These are phyloP conservation scores for Maccullochella peelii DNA, from an alignment of 2,113 vertebrate species.

Conservation along the genomic window DNA sequence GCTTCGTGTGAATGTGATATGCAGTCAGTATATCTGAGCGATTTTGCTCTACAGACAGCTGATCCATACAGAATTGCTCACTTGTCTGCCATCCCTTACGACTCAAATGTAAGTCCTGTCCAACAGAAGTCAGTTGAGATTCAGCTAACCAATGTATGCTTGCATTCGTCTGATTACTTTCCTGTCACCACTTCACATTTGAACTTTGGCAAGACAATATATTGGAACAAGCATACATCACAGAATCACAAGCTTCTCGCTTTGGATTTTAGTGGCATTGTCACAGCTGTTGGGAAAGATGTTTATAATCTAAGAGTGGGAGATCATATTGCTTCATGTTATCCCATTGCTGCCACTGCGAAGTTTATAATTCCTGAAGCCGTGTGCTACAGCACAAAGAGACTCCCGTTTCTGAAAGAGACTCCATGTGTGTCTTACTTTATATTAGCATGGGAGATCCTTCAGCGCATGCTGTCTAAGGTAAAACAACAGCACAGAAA, in stretches of 20 bases:
- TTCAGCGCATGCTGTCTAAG: slow-evolving; percentile 73
- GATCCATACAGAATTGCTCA: slow-evolving; percentile 78
- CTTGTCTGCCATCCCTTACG: slow-evolving; percentile 77
- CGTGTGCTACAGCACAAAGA: slow-evolving; percentile 83
- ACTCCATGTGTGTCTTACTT: slow-evolving; percentile 88
- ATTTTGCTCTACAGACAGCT: slow-evolving; percentile 83
- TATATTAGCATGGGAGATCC: slow-evolving; percentile 86
- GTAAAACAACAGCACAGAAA: slow-evolving; percentile 71
- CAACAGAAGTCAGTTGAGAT: slow-evolving; percentile 80
- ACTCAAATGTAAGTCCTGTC: slow-evolving; percentile 25
- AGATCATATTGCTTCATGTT: slow-evolving; percentile 86
- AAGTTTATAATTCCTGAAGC: slow-evolving; percentile 83
- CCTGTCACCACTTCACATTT: slow-evolving; percentile 85
- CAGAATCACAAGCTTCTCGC: slow-evolving; percentile 84
- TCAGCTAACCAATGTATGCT: slow-evolving; percentile 82
- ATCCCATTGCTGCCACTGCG: slow-evolving; percentile 80
- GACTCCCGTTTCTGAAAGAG: slow-evolving; percentile 81
- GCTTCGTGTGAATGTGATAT: slow-evolving; percentile 14
- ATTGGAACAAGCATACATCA: slow-evolving; percentile 83
- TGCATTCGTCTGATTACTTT: slow-evolving; percentile 90
- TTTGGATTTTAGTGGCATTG: slow-evolving; percentile 88
- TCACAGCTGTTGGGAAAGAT: slow-evolving; percentile 82
- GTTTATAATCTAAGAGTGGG: slow-evolving; percentile 85
- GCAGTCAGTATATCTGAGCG: slow-evolving; percentile 42
- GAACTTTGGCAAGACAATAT: slow-evolving; percentile 83